Evolutionary conservation across 2,113 vertebrate species (phyloP).

Genomic region (Salvelinus alpinus): DNA sequence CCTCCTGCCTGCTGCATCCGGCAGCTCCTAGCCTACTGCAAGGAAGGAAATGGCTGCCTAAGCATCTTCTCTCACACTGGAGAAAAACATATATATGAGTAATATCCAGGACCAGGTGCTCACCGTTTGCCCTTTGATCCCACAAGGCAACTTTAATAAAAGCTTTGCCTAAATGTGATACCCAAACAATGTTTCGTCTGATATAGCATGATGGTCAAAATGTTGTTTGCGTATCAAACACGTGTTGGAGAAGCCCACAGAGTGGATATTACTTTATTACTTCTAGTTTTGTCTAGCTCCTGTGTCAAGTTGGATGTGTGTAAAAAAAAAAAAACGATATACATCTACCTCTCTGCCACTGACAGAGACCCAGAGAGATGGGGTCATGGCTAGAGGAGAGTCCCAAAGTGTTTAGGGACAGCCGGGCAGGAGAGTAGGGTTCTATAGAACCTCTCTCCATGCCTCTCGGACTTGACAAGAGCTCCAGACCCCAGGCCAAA

Average conservation of each 20-base stretch:
- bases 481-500: constrained; percentile 62
- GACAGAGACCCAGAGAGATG: constrained; percentile 48
- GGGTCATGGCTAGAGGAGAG: constrained; percentile 48
- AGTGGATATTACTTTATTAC: too few relatives aligned
- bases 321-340: too few relatives aligned
- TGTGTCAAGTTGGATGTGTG: too few relatives aligned
- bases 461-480: constrained; percentile 56
- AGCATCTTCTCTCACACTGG: background rate
- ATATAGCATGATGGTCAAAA: too few relatives aligned
- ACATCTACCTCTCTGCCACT: constrained; percentile 62
- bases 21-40: constrained; percentile 42
- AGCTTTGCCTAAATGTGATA: too few relatives aligned
- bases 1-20: constrained; percentile 68
- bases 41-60: background rate
- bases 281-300: too few relatives aligned
- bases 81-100: background rate
- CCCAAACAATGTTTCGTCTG: too few relatives aligned
- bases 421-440: constrained; percentile 8
- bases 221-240: too few relatives aligned
- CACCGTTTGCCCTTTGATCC: too few relatives aligned
- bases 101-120: too few relatives aligned
- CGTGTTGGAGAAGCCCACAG: too few relatives aligned
- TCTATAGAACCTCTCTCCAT: constrained; percentile 54
- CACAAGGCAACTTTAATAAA: too few relatives aligned
- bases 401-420: constrained; percentile 43